These are phyloP conservation scores for Cydia pomonella DNA, from an alignment of 1,140 invertebrate species.

Conservation along the genomic window DNA sequence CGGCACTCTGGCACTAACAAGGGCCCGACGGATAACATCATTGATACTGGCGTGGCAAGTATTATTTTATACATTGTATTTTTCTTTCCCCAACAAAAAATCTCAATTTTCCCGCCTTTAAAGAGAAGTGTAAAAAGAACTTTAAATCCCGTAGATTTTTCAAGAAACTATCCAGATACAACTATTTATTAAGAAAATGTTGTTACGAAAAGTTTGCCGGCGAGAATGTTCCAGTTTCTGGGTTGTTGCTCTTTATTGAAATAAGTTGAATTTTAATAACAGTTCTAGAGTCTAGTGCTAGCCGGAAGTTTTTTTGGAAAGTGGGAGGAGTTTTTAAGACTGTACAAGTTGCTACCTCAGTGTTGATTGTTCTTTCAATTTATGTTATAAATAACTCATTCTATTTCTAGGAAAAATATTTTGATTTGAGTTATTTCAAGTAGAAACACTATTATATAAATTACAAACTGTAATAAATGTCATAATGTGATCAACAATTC, in stretches of 20 bases:
- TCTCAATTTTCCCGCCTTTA: not conserved
- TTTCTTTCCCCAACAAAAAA: not conserved
- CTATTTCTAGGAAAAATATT: too few relatives aligned
- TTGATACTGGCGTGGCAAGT: too few relatives aligned
- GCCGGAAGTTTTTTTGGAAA: not conserved
- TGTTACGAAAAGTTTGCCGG: constrained; percentile 2
- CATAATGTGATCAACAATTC: too few relatives aligned
- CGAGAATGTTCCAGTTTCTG: not conserved
- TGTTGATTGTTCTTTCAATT: not conserved
- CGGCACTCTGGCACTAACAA: too few relatives aligned
- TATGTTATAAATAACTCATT: too few relatives aligned
- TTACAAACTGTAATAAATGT: too few relatives aligned
- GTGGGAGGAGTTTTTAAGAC: not conserved
- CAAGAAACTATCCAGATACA: constrained; percentile 28
- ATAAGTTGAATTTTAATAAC: constrained; percentile 33
- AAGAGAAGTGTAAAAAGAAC: not conserved
- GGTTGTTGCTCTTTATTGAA: constrained; percentile 26
- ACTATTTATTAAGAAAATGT: constrained; percentile 31
- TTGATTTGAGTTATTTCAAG: too few relatives aligned
- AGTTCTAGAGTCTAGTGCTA: not conserved
- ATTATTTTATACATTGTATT: not conserved
- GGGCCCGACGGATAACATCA: too few relatives aligned
- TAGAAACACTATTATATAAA: too few relatives aligned
- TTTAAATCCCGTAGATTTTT: constrained; percentile 12
- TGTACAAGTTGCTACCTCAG: not conserved